Evolutionary conservation across 2,797 vertebrate genomes (phyloP), one percentile per base, ranked within the genome.

Genomic region (Karalla daura): DNA sequence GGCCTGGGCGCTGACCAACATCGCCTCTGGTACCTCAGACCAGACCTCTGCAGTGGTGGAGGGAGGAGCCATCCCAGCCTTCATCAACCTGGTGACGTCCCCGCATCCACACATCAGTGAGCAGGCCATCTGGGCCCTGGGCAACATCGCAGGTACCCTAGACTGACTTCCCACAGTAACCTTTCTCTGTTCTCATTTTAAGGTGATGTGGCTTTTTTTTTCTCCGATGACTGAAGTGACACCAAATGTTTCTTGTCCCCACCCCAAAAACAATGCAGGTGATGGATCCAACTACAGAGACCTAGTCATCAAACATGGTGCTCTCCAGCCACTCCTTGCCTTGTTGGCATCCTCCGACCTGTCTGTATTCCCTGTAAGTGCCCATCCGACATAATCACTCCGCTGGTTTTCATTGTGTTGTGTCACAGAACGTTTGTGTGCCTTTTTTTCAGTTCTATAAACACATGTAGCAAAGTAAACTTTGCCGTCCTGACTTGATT

Each of bases 1-100:
- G 20, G 95, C 97, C 9, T 98, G 97, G 97, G 96, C 96, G 0
- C 93, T 99, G 63, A 98, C 96, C 46, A 98, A 98, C 89, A 98
- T 99, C 0, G 97, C 97, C 15, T 98, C 97, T 6, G 96, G 97
- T 33, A 96, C 94, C 0, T 95, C 96, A 0, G 95, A 96, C 5
- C 96, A 99, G 76, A 99, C 96, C n/a, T 91, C 88, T 21, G 95
- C 95, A 0, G 96, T 99, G 20, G 96, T 98, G 35, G 95, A 96
- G 12, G 96, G 94, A 39, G 96, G 95, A 0, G 96, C 95, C 40
- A 89, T 99, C 49, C 95, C 95, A 52, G 96, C 96, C n/a, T 97
- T 99, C 71, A 94, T 98, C 70, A 88, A 76, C 2, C 90, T 99
- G 2, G 85, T 98, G 81, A 82, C 93, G 2, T 98, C 97, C 4